Evolutionary conservation across 1,140 invertebrate genomes (phyloP), one percentile per base, ranked within the genome.

Genomic region (Delia radicum): DNA sequence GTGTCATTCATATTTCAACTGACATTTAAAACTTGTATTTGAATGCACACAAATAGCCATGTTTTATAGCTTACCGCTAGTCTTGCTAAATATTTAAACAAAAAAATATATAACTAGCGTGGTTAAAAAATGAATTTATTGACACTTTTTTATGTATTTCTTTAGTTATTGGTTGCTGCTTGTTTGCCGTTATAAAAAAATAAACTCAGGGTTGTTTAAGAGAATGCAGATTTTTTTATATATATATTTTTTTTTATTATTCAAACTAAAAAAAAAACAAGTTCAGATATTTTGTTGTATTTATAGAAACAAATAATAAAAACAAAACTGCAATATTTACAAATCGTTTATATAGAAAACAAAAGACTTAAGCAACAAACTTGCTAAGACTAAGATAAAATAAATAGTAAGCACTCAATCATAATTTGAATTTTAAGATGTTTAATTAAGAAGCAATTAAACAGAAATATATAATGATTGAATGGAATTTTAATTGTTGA

Each of bases 1-100:
- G 37, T 27, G 46, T n/a, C n/a, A n/a, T 73, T 73, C 37, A 48
- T 55, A 24, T 73, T 48, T 48, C 37, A 48, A 27, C 55, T 73
- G 71, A 46, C 71, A 73, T 55, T 73, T 46, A 48, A 37, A 48
- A 46, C 48, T 55, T 55, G 48, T 55, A 21, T 55, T 0, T 55
- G 5, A 21, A 10, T 55, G 5, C 18, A 8, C 3, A 8, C 15
- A 3, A 42, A 15, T 1, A 42, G n/a, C 37, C 12, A 42, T 13
- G n/a, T 42, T 42, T 42, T 42, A 42, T 42, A 15, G 3, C 7
- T 42, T 10, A 15, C 12, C 37, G 37, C n/a, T 42, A 15, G 33
- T 33, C 33, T 33, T 7, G 7, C 33, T 33, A 10, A 42, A 42
- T 55, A 55, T 55, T 55, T 55, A 55, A 21, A 18, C n/a, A 55